Conservation (phyloP, 2,888 invertebrate genomes). For the Xylota sylvarum region DNA sequence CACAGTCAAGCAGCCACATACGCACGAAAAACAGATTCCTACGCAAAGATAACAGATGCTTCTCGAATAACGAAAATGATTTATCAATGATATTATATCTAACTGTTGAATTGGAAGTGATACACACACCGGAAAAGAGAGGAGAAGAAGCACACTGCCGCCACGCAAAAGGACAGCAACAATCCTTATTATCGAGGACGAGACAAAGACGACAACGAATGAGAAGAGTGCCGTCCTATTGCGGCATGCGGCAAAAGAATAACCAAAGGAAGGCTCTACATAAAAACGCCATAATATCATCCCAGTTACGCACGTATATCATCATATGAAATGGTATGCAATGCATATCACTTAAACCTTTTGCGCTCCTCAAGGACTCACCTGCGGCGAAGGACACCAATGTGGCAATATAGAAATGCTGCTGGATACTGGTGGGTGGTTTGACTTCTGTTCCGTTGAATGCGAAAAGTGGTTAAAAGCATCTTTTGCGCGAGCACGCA, state of each 20-base stretch:
- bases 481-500: constrained; percentile 57
- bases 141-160: neutral
- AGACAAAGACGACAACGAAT: neutral
- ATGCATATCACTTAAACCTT: constrained; percentile 75
- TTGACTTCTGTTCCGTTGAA: constrained; percentile 59
- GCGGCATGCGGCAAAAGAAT: constrained; percentile 11
- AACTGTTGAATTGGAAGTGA: constrained; percentile 72
- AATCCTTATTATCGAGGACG: constrained; percentile 11
- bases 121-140: constrained; percentile 6
- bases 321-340: constrained; percentile 59
- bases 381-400: constrained; percentile 65
- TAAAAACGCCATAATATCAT: constrained; percentile 54
- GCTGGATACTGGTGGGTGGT: neutral
- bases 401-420: neutral
- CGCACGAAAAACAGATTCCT: constrained; percentile 61
- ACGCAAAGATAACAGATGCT: constrained; percentile 67
- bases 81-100: constrained; percentile 73
- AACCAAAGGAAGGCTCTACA: constrained; percentile 1
- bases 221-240: constrained; percentile 18
- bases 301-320: constrained; percentile 59
- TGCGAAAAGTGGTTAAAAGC: constrained; percentile 64
- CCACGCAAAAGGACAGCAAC: constrained; percentile 1
- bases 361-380: constrained; percentile 62
- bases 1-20: constrained; percentile 41
- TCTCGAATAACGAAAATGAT: constrained; percentile 58